Evolutionary conservation across 2,113 vertebrate species (phyloP).

Genomic region (Nibea coibor): DNA sequence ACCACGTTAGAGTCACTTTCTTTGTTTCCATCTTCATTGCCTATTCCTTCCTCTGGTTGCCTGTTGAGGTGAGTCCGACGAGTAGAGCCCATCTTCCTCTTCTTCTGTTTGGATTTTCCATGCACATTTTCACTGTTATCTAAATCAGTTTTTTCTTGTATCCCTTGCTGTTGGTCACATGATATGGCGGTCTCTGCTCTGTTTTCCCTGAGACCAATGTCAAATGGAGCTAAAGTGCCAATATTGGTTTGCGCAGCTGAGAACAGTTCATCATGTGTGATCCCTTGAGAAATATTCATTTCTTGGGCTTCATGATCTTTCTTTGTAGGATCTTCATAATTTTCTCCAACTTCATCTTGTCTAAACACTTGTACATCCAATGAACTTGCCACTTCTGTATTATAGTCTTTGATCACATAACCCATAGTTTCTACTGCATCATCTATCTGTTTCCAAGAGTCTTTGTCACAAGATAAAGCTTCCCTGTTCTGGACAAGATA

Average conservation of each 20-base stretch:
- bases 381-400: background rate
- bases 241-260: background rate
- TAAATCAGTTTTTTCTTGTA: background rate
- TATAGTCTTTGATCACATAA: constrained; percentile 19
- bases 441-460: background rate
- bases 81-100: constrained; percentile 74
- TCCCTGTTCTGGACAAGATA: constrained; percentile 7
- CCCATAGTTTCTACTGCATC: constrained; percentile 3
- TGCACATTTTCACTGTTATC: constrained; percentile 18
- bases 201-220: constrained; percentile 4
- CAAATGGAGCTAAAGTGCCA: background rate
- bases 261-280: background rate
- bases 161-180: background rate
- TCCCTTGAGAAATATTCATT: background rate
- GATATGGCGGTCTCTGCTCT: constrained; percentile 8
- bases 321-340: background rate
- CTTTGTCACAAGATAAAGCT: constrained; percentile 4
- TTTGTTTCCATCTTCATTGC: background rate
- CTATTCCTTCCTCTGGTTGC: constrained; percentile 29
- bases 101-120: constrained; percentile 49
- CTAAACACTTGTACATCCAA: background rate
- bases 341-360: constrained; percentile 14
- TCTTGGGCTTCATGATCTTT: background rate
- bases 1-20: background rate
- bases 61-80: constrained; percentile 37